Conservation (phyloP, 2,888 invertebrate genomes). For the Xestia c-nigrum region DNA sequence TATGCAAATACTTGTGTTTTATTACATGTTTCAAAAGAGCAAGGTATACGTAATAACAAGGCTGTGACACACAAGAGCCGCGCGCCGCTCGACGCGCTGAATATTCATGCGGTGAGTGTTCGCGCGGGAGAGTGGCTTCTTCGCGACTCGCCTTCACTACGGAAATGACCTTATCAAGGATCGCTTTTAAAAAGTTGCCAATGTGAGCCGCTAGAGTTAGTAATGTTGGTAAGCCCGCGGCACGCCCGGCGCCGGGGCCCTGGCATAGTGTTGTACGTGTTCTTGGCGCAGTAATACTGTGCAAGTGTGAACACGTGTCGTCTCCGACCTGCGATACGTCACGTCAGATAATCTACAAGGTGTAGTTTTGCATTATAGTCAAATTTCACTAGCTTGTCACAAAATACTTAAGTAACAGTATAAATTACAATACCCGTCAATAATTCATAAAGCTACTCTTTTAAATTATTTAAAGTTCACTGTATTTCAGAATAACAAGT, state of each 20-base stretch:
- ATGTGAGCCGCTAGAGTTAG: neutral
- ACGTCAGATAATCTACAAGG: neutral
- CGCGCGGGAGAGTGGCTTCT: slow-evolving; percentile 34
- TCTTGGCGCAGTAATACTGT: neutral
- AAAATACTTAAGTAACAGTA: no score
- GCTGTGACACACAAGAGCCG: slow-evolving; percentile 23
- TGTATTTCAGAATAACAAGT: no score
- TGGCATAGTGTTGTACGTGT: neutral
- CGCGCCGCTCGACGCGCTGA: slow-evolving; percentile 29
- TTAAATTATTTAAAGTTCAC: no score
- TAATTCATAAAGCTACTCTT: no score
- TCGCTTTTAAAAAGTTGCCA: slow-evolving; percentile 28
- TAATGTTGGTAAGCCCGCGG: neutral
- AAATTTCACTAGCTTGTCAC: no score
- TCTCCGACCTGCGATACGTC: neutral
- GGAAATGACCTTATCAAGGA: slow-evolving; percentile 39
- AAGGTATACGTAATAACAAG: slow-evolving; percentile 32
- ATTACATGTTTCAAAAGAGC: slow-evolving; percentile 23
- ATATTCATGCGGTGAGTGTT: slow-evolving; percentile 52
- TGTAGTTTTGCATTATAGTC: no score
- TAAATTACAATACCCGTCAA: no score
- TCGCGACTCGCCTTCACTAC: slow-evolving; percentile 18
- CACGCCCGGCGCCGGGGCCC: neutral
- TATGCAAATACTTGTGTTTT: slow-evolving; percentile 24
- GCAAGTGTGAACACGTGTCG: neutral